Conservation (phyloP, 2,888 invertebrate genomes). For the Drosophila limbata region DNA sequence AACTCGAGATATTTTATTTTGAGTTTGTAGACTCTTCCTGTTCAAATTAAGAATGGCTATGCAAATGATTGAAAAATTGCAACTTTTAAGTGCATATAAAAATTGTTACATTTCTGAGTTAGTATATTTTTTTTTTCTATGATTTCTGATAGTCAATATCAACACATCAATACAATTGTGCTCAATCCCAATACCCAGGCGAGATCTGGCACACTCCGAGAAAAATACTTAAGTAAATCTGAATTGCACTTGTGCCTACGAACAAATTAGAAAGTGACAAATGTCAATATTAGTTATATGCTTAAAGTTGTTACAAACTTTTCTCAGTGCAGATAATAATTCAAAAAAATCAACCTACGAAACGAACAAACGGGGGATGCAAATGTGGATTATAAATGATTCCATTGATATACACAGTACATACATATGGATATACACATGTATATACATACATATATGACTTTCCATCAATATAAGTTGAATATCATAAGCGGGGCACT, state of each 20-base stretch:
- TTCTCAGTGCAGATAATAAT: conserved; percentile 20
- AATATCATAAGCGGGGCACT: conserved; percentile 6
- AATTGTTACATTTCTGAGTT: too few species aligned
- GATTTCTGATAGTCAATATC: too few species aligned
- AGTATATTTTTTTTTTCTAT: too few species aligned
- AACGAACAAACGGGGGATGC: background rate
- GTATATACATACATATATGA: background rate
- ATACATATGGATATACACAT: too few species aligned
- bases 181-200: background rate
- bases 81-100: too few species aligned
- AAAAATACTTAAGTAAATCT: background rate
- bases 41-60: too few species aligned
- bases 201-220: background rate
- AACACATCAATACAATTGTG: background rate
- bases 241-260: background rate
- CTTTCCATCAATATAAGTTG: background rate
- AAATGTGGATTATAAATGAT: conserved; percentile 19
- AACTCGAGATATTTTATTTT: background rate
- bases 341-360: background rate
- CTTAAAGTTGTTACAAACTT: background rate
- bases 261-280: background rate
- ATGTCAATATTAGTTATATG: background rate
- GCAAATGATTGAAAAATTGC: too few species aligned
- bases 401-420: background rate
- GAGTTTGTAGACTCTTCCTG: background rate